phyloP scores from a whole-genome alignment of 1,140 invertebrate species.

The Brachionus asplanchnoidis region DNA sequence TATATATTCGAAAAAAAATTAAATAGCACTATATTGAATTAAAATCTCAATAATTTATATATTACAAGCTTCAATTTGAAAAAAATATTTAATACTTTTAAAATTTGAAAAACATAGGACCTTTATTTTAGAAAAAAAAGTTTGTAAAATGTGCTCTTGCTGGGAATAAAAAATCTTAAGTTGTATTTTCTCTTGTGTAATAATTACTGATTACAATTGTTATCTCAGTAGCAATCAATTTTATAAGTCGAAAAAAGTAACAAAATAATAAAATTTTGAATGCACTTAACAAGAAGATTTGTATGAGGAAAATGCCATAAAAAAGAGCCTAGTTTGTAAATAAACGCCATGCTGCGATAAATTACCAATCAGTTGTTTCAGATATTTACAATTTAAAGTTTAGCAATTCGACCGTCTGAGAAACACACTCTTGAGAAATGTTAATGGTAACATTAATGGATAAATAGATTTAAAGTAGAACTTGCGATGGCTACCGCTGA shows the following conservation, averaged over 20 bases:
- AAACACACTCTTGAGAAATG: not conserved
- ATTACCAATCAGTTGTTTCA: not conserved
- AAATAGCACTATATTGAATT: too few species aligned
- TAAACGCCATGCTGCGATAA: constrained; percentile 8
- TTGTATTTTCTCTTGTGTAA: not conserved
- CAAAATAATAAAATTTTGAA: not conserved
- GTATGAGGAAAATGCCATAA: not conserved
- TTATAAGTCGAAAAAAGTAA: constrained; percentile 1
- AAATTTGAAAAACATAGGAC: too few species aligned
- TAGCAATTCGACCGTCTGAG: constrained; percentile 14
- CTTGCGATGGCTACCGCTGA: not conserved
- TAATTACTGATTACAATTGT: not conserved
- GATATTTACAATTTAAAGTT: not conserved
- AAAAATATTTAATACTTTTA: too few species aligned
- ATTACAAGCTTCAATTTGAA: too few species aligned
- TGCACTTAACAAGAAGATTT: constrained; percentile 1
- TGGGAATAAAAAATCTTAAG: not conserved
- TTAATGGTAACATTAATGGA: not conserved
- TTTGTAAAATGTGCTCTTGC: too few species aligned
- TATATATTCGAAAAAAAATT: too few species aligned
- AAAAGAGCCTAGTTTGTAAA: not conserved
- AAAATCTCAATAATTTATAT: too few species aligned
- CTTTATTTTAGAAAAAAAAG: too few species aligned
- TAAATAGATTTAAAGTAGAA: not conserved
- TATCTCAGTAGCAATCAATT: not conserved